These are phyloP conservation scores for Tyrannus savana DNA, from an alignment of 2,113 vertebrate species.

Conservation along the genomic window DNA sequence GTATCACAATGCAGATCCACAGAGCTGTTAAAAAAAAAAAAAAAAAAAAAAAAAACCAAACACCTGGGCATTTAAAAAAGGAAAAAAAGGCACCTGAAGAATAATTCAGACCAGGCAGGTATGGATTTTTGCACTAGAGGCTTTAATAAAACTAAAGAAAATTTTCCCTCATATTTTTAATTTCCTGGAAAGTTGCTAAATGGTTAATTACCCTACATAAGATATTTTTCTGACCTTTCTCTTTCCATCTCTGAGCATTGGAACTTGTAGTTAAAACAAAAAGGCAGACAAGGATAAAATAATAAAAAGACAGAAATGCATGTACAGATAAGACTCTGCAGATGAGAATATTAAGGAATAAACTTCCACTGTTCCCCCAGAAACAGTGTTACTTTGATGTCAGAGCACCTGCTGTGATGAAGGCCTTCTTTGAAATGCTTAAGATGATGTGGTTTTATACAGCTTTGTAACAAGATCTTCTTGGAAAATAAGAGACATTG, in stretches of 20 bases:
- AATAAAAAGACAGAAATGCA: background rate
- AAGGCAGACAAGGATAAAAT: background rate
- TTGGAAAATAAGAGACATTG: background rate
- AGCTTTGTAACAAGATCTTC: background rate
- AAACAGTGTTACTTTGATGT: conserved; percentile 4
- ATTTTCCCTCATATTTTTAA: background rate
- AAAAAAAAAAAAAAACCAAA: too few species aligned
- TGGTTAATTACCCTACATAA: background rate
- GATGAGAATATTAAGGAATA: conserved; percentile 1
- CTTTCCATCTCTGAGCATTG: background rate
- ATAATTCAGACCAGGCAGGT: background rate
- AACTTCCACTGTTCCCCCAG: background rate
- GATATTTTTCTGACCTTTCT: background rate
- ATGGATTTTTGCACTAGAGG: background rate
- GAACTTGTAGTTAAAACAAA: conserved; percentile 26
- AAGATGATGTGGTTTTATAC: background rate
- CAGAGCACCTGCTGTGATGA: background rate
- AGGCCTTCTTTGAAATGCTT: conserved; percentile 39
- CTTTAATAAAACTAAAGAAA: background rate
- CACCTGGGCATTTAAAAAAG: background rate
- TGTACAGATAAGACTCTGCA: background rate
- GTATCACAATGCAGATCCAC: background rate
- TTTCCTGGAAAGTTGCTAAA: background rate
- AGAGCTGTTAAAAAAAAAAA: background rate
- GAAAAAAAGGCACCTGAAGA: background rate